These are phyloP conservation scores for Elephantulus edwardii DNA, from an alignment of 2,113 vertebrate species.

Conservation along the genomic window DNA sequence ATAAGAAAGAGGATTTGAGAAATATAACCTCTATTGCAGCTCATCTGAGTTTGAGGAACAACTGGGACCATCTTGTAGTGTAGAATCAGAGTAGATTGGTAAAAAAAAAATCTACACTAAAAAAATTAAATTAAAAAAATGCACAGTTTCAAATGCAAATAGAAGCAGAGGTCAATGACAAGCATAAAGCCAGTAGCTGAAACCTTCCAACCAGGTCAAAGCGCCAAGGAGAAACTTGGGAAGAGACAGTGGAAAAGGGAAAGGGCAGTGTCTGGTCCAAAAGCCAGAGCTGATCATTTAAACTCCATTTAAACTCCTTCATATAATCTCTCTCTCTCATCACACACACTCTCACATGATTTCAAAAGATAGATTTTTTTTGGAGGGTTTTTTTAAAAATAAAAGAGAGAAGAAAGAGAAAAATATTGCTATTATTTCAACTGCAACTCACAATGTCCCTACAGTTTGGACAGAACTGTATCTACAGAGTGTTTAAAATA, in stretches of 20 bases:
- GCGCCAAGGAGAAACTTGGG: background rate
- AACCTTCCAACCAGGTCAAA: background rate
- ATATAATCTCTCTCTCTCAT: too few relatives aligned
- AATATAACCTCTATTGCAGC: background rate
- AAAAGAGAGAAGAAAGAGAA: too few relatives aligned
- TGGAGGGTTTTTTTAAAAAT: too few relatives aligned
- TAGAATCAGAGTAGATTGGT: background rate
- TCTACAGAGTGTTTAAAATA: too few relatives aligned
- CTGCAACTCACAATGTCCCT: too few relatives aligned
- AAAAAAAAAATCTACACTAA: background rate
- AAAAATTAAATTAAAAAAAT: too few relatives aligned
- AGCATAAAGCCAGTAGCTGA: background rate
- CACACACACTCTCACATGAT: too few relatives aligned
- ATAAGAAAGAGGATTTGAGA: background rate
- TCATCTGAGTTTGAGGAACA: constrained; percentile 10
- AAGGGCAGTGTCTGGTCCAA: background rate
- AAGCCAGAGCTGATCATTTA: background rate
- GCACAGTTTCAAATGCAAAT: background rate
- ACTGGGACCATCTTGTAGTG: background rate
- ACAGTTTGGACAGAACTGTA: too few relatives aligned
- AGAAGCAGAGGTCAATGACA: background rate
- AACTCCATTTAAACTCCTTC: too few relatives aligned
- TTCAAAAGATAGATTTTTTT: too few relatives aligned
- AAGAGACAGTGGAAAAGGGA: background rate
- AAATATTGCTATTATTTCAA: too few relatives aligned